These are phyloP conservation scores for Panurus biarmicus DNA, from an alignment of 2,113 vertebrate genomes.

Conservation along the genomic window DNA sequence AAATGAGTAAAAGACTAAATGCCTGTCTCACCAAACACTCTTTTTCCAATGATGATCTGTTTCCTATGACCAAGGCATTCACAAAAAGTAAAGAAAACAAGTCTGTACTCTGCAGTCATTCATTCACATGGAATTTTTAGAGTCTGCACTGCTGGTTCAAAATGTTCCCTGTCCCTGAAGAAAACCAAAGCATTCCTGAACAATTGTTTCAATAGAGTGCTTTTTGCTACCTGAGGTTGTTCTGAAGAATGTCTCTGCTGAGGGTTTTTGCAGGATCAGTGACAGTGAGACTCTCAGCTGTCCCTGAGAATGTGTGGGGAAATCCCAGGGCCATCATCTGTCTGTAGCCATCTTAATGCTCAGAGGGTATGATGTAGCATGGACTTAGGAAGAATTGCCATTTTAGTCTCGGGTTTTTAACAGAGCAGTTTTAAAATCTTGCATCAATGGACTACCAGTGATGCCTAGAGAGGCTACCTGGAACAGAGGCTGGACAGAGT, in stretches of 20 bases:
- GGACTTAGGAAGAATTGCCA: background rate
- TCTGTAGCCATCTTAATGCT: background rate
- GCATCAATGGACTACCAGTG: background rate
- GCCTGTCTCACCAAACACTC: background rate
- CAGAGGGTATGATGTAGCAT: background rate
- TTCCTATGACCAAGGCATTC: background rate
- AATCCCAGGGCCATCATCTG: background rate
- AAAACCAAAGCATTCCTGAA: background rate
- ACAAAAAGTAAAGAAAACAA: background rate
- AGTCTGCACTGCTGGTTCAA: background rate
- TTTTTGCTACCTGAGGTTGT: background rate
- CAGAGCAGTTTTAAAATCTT: background rate
- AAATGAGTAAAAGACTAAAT: background rate
- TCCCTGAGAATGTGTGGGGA: background rate
- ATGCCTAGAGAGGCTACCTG: background rate
- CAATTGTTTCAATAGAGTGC: background rate
- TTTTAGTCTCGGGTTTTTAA: background rate
- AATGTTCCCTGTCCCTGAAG: background rate
- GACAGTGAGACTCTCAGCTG: background rate
- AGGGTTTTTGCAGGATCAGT: background rate
- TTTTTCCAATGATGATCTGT: background rate
- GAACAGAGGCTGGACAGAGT: background rate
- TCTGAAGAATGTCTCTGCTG: background rate
- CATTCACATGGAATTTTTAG: background rate
- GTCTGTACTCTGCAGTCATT: background rate